Evolutionary conservation across 2,888 invertebrate genomes (phyloP), one percentile per base, ranked within the genome.

Genomic region (Syrphus vitripennis): DNA sequence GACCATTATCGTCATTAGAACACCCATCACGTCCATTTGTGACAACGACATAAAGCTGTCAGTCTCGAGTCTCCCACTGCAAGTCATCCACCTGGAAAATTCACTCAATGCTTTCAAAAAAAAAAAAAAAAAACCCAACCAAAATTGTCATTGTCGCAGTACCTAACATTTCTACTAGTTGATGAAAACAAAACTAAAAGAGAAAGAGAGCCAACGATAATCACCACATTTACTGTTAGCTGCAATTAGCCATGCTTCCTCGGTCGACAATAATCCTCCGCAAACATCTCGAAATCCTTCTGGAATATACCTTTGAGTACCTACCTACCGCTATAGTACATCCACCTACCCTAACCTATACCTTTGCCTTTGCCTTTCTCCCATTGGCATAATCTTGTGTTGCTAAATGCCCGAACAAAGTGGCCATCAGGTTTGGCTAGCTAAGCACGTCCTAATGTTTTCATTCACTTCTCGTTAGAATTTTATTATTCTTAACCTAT

Each of bases 381-480:
- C 50, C 50, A 29, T 31, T 48, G 29, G 45, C 29, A 71, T 45
- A 45, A 65, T 65, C 65, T 65, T 65, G 53, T 72, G 67, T 61
- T 57, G 72, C 48, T 61, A 77, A 84, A 81, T 77, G 80, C 59
- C 42, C 67, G 14, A 37, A 71, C 71, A 80, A 80, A 81, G 80
- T 80, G 76, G 76, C 76, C 84, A 77, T 67, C 48, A 69, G 76
- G 71, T 80, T 69, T 72, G 80, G 72, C 84, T 48, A 69, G 67
- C 80, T 84, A 76, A 84, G 84, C 84, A 84, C 84, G 84, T 84
- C 67, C 80, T 80, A 84, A 80, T 84, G 84, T 72, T 80, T 80
- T 84, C 84, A 80, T 80, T 84, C 84, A 80, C 80, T 84, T 84
- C 80, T 81, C 84, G 76, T 84, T 81, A 77, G 80, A 53, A 77